Base-by-base conservation (phyloP, 2,888 invertebrate genomes). In the Aphrophora alni region DNA sequence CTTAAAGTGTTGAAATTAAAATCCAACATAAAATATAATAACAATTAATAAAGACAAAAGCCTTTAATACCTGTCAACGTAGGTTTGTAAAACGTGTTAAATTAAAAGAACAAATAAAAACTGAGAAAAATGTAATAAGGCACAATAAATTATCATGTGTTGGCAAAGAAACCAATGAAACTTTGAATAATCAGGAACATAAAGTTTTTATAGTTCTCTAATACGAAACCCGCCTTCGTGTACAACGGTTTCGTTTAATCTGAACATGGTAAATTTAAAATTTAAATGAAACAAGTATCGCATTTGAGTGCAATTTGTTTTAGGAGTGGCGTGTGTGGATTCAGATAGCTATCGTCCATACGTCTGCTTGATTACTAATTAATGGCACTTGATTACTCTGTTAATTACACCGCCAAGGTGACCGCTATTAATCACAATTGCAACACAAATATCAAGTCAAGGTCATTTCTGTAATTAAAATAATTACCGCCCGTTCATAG, bases 61-160 rank as follows among this genome's bases (percentile, higher is more conserved):
- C n/a, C n/a, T n/a, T n/a, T n/a, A n/a, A 33, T 7, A 10, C 33
- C 33, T 33, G 33, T 10, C 4, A 33, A 33, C 33, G 33, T 33
- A 33, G 4, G 4, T 33, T 7, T 33, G 5, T 33, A n/a, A n/a
- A n/a, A 33, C 33, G 33, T 7, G 4, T 33, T 33, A 33, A 33
- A 33, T 33, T 33, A 33, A 33, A 78, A 83, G 28, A 90, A 71
- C 24, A n/a, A n/a, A n/a, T n/a, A n/a, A n/a, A n/a, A n/a, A n/a
- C n/a, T n/a, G n/a, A n/a, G n/a, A n/a, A 25, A 71, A 5, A 24
- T 70, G 24, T 70, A 70, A 24, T 25, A 26, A 21, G 70, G 24
- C 33, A 33, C 33, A 10, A n/a, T n/a, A 33, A 33, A 10, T 33
- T 4, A 33, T 10, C 33, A 33, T 33, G 33, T 33, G 33, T 33